Evolutionary conservation across 2,888 invertebrate species (phyloP), one percentile per base, ranked within the genome.

Genomic region (Aphodius granarius): DNA sequence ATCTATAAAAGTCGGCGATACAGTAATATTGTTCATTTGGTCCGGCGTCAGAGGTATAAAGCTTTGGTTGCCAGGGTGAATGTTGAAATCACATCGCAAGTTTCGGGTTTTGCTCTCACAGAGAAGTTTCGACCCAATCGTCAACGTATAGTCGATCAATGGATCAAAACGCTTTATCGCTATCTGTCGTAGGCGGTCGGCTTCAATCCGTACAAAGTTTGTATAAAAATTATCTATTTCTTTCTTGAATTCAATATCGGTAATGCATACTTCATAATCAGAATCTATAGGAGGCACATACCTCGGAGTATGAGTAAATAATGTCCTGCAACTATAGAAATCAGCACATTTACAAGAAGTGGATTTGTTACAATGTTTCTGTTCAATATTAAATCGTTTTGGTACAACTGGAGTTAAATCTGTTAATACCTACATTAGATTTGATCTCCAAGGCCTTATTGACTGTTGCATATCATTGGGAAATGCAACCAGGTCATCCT

Each of bases 1-100:
- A 6, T 19, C 6, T 9, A 73, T 20, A 21, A 73, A 22, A 23
- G 6, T 81, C 0, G 89, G 89, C 18, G 79, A 81, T 17, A 89
- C 83, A 73, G 82, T 83, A 6, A 89, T 81, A 63, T 86, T 86
- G 75, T 85, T 85, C 22, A 89, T 83, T 77, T 87, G 84, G 62
- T 84, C 81, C 0, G 89, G 88, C 0, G 87, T 83, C 21, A 89
- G 78, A 0, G 87, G 86, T 43, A 87, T 80, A 13, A 20, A 15
- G 16, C 17, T 43, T 20, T 4, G 17, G n/a, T 68, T 21, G 1
- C 15, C 1, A 13, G 63, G 3, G 15, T 9, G 68, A 13, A 20
- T 0, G 4, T 17, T 13, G 2, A 6, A 5, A 19, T 20, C 15
- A 17, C 3, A n/a, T 0, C n/a, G 68, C 4, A 63, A 5, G n/a